Evolutionary conservation across 2,113 vertebrate species (phyloP).

Genomic region (Chlamydotis undulata): DNA sequence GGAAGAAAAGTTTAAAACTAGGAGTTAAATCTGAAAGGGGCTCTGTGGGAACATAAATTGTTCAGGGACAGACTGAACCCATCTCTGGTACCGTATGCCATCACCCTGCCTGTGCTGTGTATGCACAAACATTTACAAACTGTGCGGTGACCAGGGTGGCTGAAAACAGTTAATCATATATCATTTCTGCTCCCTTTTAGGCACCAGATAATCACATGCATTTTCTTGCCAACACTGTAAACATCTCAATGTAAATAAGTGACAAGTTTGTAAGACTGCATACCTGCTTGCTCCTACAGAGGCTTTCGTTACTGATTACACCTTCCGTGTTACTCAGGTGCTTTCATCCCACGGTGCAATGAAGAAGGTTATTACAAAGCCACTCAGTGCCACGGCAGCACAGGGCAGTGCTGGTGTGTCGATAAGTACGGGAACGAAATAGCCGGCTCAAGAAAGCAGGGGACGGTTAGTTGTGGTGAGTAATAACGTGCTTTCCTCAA

Average conservation of each 20-base stretch:
- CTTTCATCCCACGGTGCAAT: constrained; percentile 91
- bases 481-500: neutral
- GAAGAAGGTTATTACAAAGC: constrained; percentile 95
- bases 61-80: neutral
- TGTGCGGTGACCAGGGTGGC: neutral
- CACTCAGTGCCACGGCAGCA: constrained; percentile 92
- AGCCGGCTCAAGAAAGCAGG: constrained; percentile 92
- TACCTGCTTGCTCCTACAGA: neutral
- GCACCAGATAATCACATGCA: neutral
- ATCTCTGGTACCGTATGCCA: neutral
- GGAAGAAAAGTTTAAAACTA: constrained; percentile 1
- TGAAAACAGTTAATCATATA: neutral
- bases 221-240: neutral
- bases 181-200: neutral
- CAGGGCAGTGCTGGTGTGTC: constrained; percentile 96
- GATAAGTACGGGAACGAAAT: constrained; percentile 97
- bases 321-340: constrained; percentile 73
- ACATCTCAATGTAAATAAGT: neutral
- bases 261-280: neutral
- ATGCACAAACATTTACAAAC: neutral
- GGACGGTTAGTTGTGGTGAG: constrained; percentile 91
- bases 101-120: neutral
- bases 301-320: neutral
- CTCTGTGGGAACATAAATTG: neutral
- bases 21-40: neutral